phyloP scores from a whole-genome alignment of 2,888 invertebrate species.

The Phlogophora meticulosa region DNA sequence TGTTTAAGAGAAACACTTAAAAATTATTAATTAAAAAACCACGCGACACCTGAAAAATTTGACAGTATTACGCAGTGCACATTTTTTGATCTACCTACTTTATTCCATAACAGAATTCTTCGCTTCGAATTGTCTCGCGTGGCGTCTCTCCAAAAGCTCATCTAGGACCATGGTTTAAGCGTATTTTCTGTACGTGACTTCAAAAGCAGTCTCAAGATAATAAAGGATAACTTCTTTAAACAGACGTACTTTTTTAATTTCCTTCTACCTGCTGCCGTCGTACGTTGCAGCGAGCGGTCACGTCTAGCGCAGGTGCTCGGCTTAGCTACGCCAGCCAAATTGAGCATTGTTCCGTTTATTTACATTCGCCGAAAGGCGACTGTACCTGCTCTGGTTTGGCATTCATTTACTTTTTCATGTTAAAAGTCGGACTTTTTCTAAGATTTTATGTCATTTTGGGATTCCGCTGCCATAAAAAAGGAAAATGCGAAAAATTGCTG shows the following conservation, averaged over 20 bases:
- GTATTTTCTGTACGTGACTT: slow-evolving; percentile 71
- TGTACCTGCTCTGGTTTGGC: slow-evolving; percentile 58
- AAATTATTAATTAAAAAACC: no score
- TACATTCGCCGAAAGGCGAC: slow-evolving; percentile 59
- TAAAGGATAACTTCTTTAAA: slow-evolving; percentile 68
- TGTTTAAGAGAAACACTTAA: no score
- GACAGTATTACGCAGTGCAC: no score
- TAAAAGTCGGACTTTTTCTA: slow-evolving; percentile 17
- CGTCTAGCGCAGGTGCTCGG: slow-evolving; percentile 77
- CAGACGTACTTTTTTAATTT: slow-evolving; percentile 73
- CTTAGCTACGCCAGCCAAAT: slow-evolving; percentile 76
- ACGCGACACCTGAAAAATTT: no score
- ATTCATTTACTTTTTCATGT: slow-evolving; percentile 39
- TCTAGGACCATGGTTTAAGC: slow-evolving; percentile 33
- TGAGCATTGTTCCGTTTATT: slow-evolving; percentile 74
- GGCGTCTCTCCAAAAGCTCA: not conserved
- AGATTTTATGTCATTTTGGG: slow-evolving; percentile 17
- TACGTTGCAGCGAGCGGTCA: slow-evolving; percentile 71
- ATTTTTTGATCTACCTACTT: no score
- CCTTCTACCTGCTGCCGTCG: slow-evolving; percentile 69
- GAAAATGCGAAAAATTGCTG: slow-evolving; percentile 21
- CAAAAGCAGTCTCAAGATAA: slow-evolving; percentile 69
- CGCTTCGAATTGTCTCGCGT: no score
- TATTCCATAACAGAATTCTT: no score
- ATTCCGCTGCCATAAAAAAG: slow-evolving; percentile 13